These are phyloP conservation scores for Leptopterna dolabrata DNA, from an alignment of 2,888 invertebrate genomes.

Conservation along the genomic window DNA sequence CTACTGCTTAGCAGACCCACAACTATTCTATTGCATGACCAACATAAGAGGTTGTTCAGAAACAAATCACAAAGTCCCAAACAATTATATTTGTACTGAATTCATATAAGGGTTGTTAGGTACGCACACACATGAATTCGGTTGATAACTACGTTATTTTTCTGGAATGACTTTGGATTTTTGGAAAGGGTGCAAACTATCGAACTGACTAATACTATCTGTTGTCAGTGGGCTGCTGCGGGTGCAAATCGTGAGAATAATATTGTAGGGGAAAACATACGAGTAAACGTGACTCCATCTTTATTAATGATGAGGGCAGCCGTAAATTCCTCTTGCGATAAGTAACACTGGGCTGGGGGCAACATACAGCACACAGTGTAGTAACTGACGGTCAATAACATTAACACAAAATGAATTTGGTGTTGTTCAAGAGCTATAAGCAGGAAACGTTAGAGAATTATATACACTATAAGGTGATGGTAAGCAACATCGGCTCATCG, in stretches of 20 bases:
- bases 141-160: too few species aligned
- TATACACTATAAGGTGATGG: too few species aligned
- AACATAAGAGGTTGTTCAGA: too few species aligned
- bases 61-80: too few species aligned
- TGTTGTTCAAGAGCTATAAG: not conserved
- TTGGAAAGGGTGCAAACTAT: not conserved
- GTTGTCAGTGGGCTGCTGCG: not conserved
- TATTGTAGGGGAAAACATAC: not conserved
- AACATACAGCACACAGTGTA: not conserved
- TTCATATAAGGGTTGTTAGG: too few species aligned
- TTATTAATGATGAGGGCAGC: conserved; percentile 25
- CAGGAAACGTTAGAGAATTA: too few species aligned
- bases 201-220: not conserved
- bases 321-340: conserved; percentile 25
- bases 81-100: too few species aligned
- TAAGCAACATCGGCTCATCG: too few species aligned
- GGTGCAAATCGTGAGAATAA: not conserved
- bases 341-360: conserved; percentile 10
- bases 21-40: too few species aligned
- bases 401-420: not conserved
- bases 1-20: too few species aligned
- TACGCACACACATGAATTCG: too few species aligned
- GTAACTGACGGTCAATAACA: not conserved
- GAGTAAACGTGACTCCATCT: conserved; percentile 19
- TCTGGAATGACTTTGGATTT: too few species aligned